Evolutionary conservation across 2,113 vertebrate genomes (phyloP), one percentile per base, ranked within the genome.

Genomic region (Chlorodrepanis virens): DNA sequence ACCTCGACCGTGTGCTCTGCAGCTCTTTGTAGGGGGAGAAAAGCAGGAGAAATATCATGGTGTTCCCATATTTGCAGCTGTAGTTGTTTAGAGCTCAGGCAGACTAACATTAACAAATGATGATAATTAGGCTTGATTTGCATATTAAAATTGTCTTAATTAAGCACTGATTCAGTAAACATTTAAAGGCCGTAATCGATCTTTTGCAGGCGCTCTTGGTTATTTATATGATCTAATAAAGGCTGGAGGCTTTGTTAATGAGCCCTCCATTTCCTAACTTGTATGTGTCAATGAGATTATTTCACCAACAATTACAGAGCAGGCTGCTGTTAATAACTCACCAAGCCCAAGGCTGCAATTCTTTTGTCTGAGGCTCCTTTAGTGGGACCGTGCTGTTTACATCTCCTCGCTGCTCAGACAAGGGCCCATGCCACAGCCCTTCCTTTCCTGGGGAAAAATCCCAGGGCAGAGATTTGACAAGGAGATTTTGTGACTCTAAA

Each of bases 61-160:
- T 11, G 37, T 92, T 95, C 79, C 90, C 90, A 90, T 93, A 96
- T 92, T 78, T 87, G 93, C 93, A 94, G 85, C 89, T 97, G 93
- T 96, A 70, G 88, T 95, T 97, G 95, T 96, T 89, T 95, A 85
- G 96, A 90, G 78, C 92, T 86, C 96, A 96, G 95, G 93, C 97
- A 97, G 96, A 83, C 93, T 95, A 97, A 96, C 97, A 96, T 97
- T 98, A 97, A 98, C 97, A 98, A 98, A 97, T 97, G 97, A 97
- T 95, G 90, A 92, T 98, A 97, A 98, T 98, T 98, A 98, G 89
- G 49, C 82, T 98, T 96, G 80, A 98, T 98, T 98, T 98, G 97
- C 97, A 96, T 98, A 98, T 98, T 98, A 96, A 98, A 98, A 97
- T 97, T 87, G 95, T 97, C 97, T 98, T 98, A 98, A 98, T 98